phyloP scores from a whole-genome alignment of 2,113 vertebrate species.

The Machaerirhynchus nigripectus region DNA sequence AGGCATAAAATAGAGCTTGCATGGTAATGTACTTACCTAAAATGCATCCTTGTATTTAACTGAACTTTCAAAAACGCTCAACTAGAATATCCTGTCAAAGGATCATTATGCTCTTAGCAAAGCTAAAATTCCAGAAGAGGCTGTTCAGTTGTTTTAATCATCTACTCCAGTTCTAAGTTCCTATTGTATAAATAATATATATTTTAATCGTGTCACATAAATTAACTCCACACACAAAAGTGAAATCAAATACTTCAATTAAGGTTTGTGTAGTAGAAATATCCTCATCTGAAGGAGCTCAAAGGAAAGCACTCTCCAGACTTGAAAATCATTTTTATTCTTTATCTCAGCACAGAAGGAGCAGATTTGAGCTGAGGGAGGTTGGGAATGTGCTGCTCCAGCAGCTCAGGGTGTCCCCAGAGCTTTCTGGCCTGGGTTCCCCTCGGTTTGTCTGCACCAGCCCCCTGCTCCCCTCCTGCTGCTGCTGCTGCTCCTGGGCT shows the following conservation, averaged over 20 bases:
- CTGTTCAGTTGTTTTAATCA: conserved; percentile 12
- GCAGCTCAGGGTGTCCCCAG: neutral
- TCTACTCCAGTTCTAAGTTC: neutral
- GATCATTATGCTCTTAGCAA: neutral
- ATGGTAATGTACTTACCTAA: neutral
- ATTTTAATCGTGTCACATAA: conserved; percentile 3
- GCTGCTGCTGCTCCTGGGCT: neutral
- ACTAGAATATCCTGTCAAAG: neutral
- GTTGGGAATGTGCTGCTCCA: neutral
- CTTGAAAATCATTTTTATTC: neutral
- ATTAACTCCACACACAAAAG: neutral
- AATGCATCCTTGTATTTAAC: neutral
- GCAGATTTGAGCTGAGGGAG: neutral
- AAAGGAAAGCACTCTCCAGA: neutral
- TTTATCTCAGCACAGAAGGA: neutral
- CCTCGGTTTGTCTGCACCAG: fast-evolving
- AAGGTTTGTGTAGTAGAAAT: neutral
- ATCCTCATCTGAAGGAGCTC: neutral
- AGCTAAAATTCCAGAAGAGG: neutral
- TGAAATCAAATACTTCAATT: conserved; percentile 34
- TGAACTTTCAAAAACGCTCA: neutral
- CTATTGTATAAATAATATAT: neutral
- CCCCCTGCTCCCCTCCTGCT: fast-evolving
- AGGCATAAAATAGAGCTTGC: neutral
- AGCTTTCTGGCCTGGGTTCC: neutral